Base-by-base conservation (phyloP, 1,140 invertebrate genomes). In the Drosophila murphyi region DNA sequence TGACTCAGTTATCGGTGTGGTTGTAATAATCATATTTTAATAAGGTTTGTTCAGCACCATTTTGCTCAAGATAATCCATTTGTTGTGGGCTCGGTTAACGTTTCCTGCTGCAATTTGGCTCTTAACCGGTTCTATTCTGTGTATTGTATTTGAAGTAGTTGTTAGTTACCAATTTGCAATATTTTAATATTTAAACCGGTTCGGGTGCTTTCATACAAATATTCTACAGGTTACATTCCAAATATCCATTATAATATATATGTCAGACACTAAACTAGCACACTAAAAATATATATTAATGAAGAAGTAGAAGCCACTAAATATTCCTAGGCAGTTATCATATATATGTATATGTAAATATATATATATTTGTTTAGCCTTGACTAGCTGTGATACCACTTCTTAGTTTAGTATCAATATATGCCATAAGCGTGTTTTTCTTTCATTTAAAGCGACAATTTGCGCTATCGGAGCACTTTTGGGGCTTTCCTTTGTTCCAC, bases 121-220 rank as follows among this genome's bases (percentile, higher is more conserved):
- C 20, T 56, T 5, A 60, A 61, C 71, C 64, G 65, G 71, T 73
- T 72, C 7, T 7, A 1, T 54, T 68, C 47, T 57, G 45, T 54
- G 61, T 29, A 59, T 45, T 73, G 39, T 48, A n/a, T 59, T 67
- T 48, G 32, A 31, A 52, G 54, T 67, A 48, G 48, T 56, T 39
- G 8, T 50, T 56, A 29, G 20, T 48, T 48, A 67, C 41, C 63
- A 64, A 51, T 39, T 60, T 29, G 28, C 43, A 55, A 67, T 43
- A 59, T 67, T 67, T 67, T 51, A 35, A 35, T 59, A 20, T 59
- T 45, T 31, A n/a, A 73, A 73, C 71, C 64, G 71, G 71, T 73
- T 61, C 7, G 41, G 31, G 5, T 20, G 50, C 34, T 73, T 37
- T 47, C 29, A 62, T 29, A 20, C 10, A 41, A 31, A 37, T 5